phyloP scores from a whole-genome alignment of 2,113 vertebrate genomes.

The Syrrhaptes paradoxus region DNA sequence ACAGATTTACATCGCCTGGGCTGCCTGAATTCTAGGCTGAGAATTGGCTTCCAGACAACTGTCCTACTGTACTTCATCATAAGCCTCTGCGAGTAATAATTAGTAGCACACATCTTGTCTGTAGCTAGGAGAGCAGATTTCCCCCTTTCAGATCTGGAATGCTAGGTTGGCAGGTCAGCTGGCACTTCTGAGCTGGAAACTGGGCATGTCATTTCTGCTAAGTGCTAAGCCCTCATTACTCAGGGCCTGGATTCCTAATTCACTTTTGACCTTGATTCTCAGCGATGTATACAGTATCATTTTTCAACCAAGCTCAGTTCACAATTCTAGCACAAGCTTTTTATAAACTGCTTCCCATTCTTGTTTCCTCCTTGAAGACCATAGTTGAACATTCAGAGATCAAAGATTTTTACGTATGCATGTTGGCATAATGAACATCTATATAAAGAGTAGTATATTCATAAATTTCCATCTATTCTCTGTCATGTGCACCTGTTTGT shows the following conservation, averaged over 20 bases:
- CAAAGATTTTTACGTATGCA: conserved; percentile 33
- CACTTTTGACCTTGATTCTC: conserved; percentile 63
- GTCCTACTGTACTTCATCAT: conserved; percentile 28
- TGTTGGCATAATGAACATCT: conserved; percentile 26
- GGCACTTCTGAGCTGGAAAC: conserved; percentile 56
- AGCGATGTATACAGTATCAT: conserved; percentile 42
- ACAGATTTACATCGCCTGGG: neutral
- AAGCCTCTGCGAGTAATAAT: conserved; percentile 39
- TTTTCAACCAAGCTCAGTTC: conserved; percentile 31
- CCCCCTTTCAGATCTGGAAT: conserved; percentile 56
- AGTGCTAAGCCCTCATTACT: conserved; percentile 66
- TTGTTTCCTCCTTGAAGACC: conserved; percentile 36
- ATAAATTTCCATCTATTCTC: conserved; percentile 27
- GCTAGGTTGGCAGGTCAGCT: conserved; percentile 65
- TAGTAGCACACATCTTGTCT: conserved; percentile 46
- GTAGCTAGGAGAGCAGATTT: conserved; percentile 56
- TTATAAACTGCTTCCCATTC: conserved; percentile 58
- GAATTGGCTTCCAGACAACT: conserved; percentile 22
- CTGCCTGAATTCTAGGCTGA: neutral
- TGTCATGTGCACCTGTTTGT: conserved; percentile 43
- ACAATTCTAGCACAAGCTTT: conserved; percentile 29
- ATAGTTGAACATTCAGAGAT: conserved; percentile 28
- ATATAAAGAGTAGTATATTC: conserved; percentile 24
- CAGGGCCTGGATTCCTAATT: conserved; percentile 43
- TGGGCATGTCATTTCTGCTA: conserved; percentile 57